Evolutionary conservation across 2,797 vertebrate species (phyloP).

Genomic region (Eulemur coronatus): DNA sequence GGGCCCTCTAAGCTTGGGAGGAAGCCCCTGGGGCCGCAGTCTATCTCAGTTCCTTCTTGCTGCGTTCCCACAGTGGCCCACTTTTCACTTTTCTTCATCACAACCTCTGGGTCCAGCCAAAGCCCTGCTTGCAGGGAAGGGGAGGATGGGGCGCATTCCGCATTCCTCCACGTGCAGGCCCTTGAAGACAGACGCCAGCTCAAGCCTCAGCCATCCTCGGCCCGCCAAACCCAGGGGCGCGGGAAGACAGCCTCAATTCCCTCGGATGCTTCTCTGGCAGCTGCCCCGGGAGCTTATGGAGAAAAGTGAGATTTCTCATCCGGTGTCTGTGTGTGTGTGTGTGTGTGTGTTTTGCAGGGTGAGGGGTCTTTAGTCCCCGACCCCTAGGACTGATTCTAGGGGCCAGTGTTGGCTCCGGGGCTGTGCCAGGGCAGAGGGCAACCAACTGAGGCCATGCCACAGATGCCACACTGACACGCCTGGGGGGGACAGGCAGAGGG

Average conservation of each 20-base stretch:
- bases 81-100: not conserved
- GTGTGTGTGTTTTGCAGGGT: not conserved
- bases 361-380: not conserved
- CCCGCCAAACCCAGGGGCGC: slow-evolving; percentile 38
- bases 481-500: not conserved
- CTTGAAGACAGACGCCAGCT: slow-evolving; percentile 51
- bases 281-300: not conserved
- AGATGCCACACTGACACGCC: not conserved
- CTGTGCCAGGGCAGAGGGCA: not conserved
- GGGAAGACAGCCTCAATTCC: not conserved
- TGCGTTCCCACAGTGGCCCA: not conserved
- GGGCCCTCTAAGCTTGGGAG: not conserved
- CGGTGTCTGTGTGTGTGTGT: not conserved
- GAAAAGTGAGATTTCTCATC: not conserved
- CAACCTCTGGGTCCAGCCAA: slow-evolving; percentile 9
- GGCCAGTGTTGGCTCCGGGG: not conserved
- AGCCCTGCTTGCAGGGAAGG: not conserved
- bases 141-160: not conserved
- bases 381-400: slow-evolving; percentile 24
- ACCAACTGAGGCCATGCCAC: not conserved
- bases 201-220: slow-evolving; percentile 27
- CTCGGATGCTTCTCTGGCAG: slow-evolving; percentile 36
- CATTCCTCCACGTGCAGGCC: slow-evolving; percentile 50
- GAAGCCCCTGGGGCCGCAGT: not conserved
- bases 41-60: not conserved